Evolutionary conservation across 2,797 vertebrate genomes (phyloP).

Genomic region (Danio jaintianensis): DNA sequence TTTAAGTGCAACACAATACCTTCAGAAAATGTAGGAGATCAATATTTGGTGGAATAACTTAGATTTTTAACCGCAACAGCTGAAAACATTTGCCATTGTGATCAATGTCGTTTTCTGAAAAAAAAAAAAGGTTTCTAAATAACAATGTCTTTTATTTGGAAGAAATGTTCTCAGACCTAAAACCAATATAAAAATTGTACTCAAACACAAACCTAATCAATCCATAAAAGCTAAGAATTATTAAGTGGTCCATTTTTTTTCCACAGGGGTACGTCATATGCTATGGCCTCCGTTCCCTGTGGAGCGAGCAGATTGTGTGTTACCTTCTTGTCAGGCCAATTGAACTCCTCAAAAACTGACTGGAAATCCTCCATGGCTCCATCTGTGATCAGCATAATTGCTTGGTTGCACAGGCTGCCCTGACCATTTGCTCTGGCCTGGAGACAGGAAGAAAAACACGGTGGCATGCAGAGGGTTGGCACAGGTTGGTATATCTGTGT

Average conservation of each 20-base stretch:
- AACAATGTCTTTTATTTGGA: too few relatives aligned
- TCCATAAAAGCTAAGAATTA: too few relatives aligned
- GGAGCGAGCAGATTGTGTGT: conserved; percentile 39
- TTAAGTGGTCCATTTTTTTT: neutral
- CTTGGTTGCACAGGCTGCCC: conserved; percentile 97
- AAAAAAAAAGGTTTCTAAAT: too few relatives aligned
- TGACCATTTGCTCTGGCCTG: conserved; percentile 86
- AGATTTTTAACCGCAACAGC: too few relatives aligned
- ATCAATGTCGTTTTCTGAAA: too few relatives aligned
- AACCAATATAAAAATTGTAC: too few relatives aligned
- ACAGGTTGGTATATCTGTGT: conserved; percentile 31
- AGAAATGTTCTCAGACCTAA: too few relatives aligned
- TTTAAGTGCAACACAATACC: too few relatives aligned
- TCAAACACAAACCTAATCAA: too few relatives aligned
- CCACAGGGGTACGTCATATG: conserved; percentile 4
- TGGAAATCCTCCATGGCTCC: conserved; percentile 96
- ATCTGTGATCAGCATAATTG: conserved; percentile 98
- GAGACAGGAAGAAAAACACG: conserved; percentile 56
- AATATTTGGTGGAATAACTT: too few relatives aligned
- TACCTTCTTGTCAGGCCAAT: conserved; percentile 95
- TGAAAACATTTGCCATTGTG: too few relatives aligned
- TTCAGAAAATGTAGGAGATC: too few relatives aligned
- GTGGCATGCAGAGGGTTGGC: conserved; percentile 12
- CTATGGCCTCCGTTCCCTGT: neutral
- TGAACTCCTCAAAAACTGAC: conserved; percentile 91